Conservation (phyloP, 2,797 vertebrate genomes). For the Periparus ater region DNA sequence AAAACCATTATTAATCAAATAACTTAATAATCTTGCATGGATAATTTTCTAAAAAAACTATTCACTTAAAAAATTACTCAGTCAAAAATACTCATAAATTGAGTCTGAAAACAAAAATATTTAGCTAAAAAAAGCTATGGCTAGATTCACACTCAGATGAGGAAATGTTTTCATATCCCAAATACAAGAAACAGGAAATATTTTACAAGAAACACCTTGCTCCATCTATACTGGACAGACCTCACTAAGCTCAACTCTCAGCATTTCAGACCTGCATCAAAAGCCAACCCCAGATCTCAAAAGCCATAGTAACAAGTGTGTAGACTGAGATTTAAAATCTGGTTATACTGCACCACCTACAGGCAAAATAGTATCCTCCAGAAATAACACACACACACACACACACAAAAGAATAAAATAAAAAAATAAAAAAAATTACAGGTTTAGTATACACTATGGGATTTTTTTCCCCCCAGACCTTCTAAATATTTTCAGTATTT, state of each 20-base stretch:
- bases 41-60: neutral
- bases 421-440: too few species aligned
- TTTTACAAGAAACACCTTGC: neutral
- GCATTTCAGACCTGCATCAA: neutral
- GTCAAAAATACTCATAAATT: neutral
- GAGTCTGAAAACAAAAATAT: neutral
- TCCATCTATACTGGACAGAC: neutral
- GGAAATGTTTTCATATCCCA: neutral
- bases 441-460: rapidly evolving
- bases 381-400: neutral
- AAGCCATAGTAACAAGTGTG: rapidly evolving
- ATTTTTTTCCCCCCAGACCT: rapidly evolving
- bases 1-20: neutral
- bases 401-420: too few species aligned
- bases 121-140: neutral
- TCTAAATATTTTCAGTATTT: neutral
- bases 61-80: neutral
- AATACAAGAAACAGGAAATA: neutral
- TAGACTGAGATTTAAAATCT: neutral
- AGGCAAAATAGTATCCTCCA: neutral
- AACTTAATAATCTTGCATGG: neutral
- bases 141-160: neutral
- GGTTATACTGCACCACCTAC: constrained; percentile 1
- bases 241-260: neutral
- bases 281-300: neutral